Evolutionary conservation across 2,888 invertebrate genomes (phyloP).

Genomic region (Ectemnius continuus): DNA sequence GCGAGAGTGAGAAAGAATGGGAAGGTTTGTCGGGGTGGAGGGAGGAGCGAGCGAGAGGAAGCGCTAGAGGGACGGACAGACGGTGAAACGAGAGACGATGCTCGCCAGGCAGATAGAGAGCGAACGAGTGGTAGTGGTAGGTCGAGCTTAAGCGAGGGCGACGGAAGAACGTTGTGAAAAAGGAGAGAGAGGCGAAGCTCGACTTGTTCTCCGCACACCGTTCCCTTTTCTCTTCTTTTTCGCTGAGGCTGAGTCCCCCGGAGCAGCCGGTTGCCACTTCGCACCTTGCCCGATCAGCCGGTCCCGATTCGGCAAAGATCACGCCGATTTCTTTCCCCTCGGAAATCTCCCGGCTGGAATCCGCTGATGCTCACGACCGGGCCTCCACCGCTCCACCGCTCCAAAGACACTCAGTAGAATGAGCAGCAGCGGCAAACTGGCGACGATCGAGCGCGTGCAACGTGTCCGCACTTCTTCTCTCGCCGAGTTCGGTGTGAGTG

Average conservation of each 20-base stretch:
- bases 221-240: constrained; percentile 23
- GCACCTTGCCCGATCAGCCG: constrained; percentile 28
- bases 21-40: constrained; percentile 38
- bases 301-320: constrained; percentile 26
- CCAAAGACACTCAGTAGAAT: constrained; percentile 41
- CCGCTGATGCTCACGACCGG: constrained; percentile 3
- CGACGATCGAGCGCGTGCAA: constrained; percentile 68
- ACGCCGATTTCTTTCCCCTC: constrained; percentile 28
- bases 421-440: constrained; percentile 71
- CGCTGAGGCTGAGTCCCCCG: constrained; percentile 29
- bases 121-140: constrained; percentile 42
- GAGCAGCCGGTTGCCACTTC: constrained; percentile 24
- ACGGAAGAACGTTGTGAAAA: constrained; percentile 56
- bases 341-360: constrained; percentile 8
- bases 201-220: constrained; percentile 54
- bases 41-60: constrained; percentile 56
- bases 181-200: constrained; percentile 57
- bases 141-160: constrained; percentile 57
- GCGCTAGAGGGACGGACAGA: constrained; percentile 38
- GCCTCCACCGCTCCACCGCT: constrained; percentile 15
- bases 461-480: constrained; percentile 67
- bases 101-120: constrained; percentile 48
- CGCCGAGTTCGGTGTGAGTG: constrained; percentile 54
- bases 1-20: constrained; percentile 44
- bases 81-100: constrained; percentile 43